Conservation (phyloP, 2,888 invertebrate genomes). For the Liodrosophila aerea region DNA sequence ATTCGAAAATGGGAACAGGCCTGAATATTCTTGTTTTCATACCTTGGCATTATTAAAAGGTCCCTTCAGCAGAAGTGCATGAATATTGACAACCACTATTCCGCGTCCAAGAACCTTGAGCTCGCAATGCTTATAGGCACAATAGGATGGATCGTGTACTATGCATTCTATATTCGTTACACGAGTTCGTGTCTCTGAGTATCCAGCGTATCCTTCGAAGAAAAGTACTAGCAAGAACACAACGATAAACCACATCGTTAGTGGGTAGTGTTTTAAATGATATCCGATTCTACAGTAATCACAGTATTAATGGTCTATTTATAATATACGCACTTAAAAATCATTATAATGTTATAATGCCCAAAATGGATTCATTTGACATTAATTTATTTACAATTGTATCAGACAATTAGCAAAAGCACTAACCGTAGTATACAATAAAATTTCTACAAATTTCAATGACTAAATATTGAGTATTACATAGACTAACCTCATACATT, state of each 20-base stretch:
- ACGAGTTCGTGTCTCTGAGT: background rate
- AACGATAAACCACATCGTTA: background rate
- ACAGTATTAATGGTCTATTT: too few relatives aligned
- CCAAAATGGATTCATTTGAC: too few relatives aligned
- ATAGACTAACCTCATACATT: too few relatives aligned
- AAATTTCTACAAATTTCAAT: too few relatives aligned
- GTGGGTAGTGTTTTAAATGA: background rate
- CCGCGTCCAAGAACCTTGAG: constrained; percentile 6
- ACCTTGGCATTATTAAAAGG: constrained; percentile 11
- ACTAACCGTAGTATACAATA: too few relatives aligned
- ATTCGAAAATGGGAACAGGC: too few relatives aligned
- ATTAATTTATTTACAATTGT: too few relatives aligned
- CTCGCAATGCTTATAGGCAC: background rate
- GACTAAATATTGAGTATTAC: too few relatives aligned
- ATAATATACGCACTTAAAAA: too few relatives aligned
- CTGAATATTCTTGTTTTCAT: background rate
- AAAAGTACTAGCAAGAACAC: background rate
- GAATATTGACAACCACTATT: constrained; percentile 1
- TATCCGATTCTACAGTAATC: too few relatives aligned
- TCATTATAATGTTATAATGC: too few relatives aligned
- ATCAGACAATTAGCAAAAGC: too few relatives aligned
- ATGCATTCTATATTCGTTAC: constrained; percentile 14
- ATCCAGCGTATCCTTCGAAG: background rate
- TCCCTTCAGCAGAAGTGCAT: background rate
- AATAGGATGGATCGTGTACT: constrained; percentile 4